These are phyloP conservation scores for Parochlus steinenii DNA, from an alignment of 2,888 invertebrate species.

Conservation along the genomic window DNA sequence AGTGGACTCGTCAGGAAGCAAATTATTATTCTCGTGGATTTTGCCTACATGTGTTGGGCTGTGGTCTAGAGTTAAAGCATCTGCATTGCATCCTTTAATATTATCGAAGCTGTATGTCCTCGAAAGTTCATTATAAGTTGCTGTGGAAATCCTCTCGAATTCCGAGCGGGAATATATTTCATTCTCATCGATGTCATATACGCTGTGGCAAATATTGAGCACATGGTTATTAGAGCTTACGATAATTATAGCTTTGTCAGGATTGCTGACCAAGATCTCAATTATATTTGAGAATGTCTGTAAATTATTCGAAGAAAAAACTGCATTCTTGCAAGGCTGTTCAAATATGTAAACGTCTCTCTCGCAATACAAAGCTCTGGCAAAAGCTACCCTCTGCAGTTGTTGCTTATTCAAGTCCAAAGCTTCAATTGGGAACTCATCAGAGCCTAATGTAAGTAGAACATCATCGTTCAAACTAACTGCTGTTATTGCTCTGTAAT, in stretches of 20 bases:
- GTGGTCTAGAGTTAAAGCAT: slow-evolving; percentile 6
- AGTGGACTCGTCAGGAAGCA: slow-evolving; percentile 1
- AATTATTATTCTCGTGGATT: background rate
- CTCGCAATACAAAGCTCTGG: slow-evolving; percentile 13
- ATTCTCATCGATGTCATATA: slow-evolving; percentile 10
- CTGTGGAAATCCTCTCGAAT: slow-evolving; percentile 8
- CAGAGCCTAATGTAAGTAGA: slow-evolving; percentile 7
- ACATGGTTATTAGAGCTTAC: slow-evolving; percentile 10
- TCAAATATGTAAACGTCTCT: slow-evolving; percentile 13
- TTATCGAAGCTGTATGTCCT: slow-evolving; percentile 7
- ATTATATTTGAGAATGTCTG: slow-evolving; percentile 8
- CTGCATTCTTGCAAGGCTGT: slow-evolving; percentile 12
- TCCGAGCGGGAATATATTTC: slow-evolving; percentile 4
- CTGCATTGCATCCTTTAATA: slow-evolving; percentile 7
- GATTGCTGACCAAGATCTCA: slow-evolving; percentile 2
- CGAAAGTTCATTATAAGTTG: slow-evolving; percentile 6
- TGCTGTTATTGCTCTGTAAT: slow-evolving; percentile 10
- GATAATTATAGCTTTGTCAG: slow-evolving; percentile 14
- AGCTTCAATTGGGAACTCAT: slow-evolving; percentile 12
- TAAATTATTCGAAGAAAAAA: slow-evolving; percentile 5
- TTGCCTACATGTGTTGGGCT: slow-evolving; percentile 7
- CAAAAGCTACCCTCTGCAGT: slow-evolving; percentile 12
- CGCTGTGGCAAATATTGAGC: slow-evolving; percentile 7
- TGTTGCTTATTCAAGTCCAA: slow-evolving; percentile 11
- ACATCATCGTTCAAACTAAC: slow-evolving; percentile 12